Conservation (phyloP, 2,888 invertebrate species). For the Orthosia gracilis region DNA sequence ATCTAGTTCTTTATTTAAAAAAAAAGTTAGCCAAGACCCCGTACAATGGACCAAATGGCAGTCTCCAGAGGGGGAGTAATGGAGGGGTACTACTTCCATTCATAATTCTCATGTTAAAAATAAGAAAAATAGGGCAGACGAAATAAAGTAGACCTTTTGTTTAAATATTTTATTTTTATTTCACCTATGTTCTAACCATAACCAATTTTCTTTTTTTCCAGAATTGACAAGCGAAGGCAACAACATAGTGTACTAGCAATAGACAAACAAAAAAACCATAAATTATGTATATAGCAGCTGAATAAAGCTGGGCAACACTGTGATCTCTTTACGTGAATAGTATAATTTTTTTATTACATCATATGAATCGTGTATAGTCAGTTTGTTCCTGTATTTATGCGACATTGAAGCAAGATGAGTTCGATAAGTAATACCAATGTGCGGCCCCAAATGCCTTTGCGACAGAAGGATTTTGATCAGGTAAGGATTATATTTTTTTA, state of each 20-base stretch:
- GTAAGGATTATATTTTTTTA: conserved; percentile 72
- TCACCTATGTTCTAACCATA: conserved; percentile 2
- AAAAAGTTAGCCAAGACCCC: no score
- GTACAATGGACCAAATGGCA: no score
- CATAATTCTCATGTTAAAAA: no score
- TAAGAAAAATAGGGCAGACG: conserved; percentile 27
- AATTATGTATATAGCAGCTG: conserved; percentile 70
- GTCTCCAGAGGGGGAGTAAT: no score
- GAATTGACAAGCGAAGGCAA: conserved; percentile 74
- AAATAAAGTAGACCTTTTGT: neutral
- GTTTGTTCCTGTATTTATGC: conserved; percentile 66
- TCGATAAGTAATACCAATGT: conserved; percentile 74
- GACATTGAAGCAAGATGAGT: conserved; percentile 75
- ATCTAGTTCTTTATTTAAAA: no score
- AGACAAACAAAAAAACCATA: conserved; percentile 76
- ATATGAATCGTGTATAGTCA: conserved; percentile 56
- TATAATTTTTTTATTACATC: conserved; percentile 72
- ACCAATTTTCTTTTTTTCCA: conserved; percentile 73
- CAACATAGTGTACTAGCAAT: conserved; percentile 69
- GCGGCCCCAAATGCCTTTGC: conserved; percentile 91
- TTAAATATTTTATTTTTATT: neutral
- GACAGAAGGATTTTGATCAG: conserved; percentile 95
- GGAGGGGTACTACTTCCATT: no score
- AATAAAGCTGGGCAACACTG: conserved; percentile 68
- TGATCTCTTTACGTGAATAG: conserved; percentile 83